These are phyloP conservation scores for Pseudococcus viburni DNA, from an alignment of 2,888 invertebrate species.

Conservation along the genomic window DNA sequence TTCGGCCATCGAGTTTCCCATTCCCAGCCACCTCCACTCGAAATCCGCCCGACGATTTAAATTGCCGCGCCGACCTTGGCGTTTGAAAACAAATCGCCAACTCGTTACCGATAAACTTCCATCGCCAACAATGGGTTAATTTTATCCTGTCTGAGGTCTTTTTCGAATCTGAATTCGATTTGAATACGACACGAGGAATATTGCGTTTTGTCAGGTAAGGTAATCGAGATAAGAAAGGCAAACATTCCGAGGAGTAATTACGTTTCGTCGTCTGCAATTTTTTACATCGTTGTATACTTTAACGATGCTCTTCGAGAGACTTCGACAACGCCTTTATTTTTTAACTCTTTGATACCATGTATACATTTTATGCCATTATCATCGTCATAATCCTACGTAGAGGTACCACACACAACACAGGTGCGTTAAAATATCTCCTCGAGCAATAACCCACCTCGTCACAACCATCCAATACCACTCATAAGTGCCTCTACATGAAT, in stretches of 20 bases:
- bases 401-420: not conserved
- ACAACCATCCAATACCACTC: not conserved
- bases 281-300: not conserved
- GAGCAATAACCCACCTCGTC: not conserved
- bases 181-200: not conserved
- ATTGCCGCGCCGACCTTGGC: not conserved
- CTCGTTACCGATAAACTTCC: constrained; percentile 14
- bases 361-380: not conserved
- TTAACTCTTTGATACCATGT: not conserved
- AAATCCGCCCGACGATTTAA: not conserved
- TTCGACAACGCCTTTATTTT: constrained; percentile 23
- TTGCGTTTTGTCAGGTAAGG: not conserved
- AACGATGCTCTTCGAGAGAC: not conserved
- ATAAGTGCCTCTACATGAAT: not conserved
- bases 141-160: not conserved
- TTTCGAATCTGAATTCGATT: not conserved
- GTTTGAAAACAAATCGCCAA: constrained; percentile 19
- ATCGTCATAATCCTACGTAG: not conserved
- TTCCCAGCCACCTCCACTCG: not conserved
- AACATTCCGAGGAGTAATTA: not conserved
- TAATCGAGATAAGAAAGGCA: not conserved
- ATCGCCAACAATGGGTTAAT: not conserved
- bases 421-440: constrained; percentile 2
- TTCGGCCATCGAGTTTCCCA: constrained; percentile 11
- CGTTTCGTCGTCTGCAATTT: constrained; percentile 9